phyloP scores from a whole-genome alignment of 1,140 invertebrate genomes.

The Eupeodes corollae region DNA sequence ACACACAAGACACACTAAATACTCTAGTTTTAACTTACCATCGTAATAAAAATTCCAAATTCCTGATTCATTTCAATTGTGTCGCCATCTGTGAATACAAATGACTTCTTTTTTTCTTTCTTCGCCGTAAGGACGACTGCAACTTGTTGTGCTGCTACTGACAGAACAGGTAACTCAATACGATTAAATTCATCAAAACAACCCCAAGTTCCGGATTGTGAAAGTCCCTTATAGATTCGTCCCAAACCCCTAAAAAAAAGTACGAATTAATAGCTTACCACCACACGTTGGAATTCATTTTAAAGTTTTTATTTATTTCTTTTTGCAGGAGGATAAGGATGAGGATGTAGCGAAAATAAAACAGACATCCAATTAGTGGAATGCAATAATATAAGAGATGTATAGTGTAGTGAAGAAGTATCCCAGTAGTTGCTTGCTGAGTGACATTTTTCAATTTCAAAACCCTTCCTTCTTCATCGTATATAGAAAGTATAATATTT shows the following conservation, averaged over 20 bases:
- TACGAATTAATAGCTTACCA: slow-evolving; percentile 6
- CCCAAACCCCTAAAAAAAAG: slow-evolving; percentile 61
- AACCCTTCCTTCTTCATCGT: not conserved
- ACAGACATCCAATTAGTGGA: no score
- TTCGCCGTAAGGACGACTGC: slow-evolving; percentile 84
- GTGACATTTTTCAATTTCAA: no score
- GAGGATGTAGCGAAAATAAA: no score
- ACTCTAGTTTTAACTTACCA: no score
- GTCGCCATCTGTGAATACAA: slow-evolving; percentile 91
- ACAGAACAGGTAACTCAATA: slow-evolving; percentile 88
- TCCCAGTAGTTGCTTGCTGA: no score
- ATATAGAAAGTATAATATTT: slow-evolving; percentile 12
- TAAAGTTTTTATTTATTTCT: no score
- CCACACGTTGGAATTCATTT: slow-evolving; percentile 1
- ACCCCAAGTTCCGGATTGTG: slow-evolving; percentile 93
- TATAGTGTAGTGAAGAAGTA: no score
- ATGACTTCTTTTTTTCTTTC: slow-evolving; percentile 83
- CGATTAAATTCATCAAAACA: slow-evolving; percentile 75
- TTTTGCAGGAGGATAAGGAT: no score
- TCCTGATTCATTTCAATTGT: slow-evolving; percentile 85
- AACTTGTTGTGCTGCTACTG: slow-evolving; percentile 93
- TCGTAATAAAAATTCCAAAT: slow-evolving; percentile 95
- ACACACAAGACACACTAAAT: no score
- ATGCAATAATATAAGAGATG: no score
- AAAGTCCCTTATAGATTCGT: slow-evolving; percentile 79